Evolutionary conservation across 2,797 vertebrate species (phyloP).

Genomic region (Sarcophilus harrisii): DNA sequence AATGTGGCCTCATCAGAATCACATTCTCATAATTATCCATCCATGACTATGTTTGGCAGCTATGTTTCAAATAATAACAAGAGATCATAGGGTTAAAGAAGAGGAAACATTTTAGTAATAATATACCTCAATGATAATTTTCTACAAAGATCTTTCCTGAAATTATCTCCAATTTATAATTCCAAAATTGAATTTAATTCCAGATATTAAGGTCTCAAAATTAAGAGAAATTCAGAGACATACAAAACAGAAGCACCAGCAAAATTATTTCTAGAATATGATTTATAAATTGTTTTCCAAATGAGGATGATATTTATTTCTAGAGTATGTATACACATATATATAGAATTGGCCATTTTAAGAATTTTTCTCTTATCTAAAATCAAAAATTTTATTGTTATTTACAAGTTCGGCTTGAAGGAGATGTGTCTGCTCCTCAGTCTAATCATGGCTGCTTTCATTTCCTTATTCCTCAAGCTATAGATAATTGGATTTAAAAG

Average conservation of each 20-base stretch:
- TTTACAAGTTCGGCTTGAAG: not conserved
- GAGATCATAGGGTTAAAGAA: not conserved
- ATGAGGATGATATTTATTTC: not conserved
- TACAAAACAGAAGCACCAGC: not conserved
- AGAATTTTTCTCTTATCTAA: no score
- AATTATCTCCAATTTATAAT: not conserved
- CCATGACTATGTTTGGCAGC: no score
- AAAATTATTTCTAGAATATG: not conserved
- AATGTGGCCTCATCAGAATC: not conserved
- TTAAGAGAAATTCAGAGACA: not conserved
- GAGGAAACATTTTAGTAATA: not conserved
- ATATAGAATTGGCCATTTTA: not conserved
- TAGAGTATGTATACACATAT: not conserved
- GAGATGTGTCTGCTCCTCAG: not conserved
- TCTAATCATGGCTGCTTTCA: not conserved
- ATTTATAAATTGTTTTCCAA: not conserved
- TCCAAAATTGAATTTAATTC: not conserved
- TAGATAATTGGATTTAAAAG: slow-evolving; percentile 25
- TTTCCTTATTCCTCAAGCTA: slow-evolving; percentile 11
- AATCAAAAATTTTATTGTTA: not conserved
- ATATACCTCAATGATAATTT: not conserved
- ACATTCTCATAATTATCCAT: not conserved
- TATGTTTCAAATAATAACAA: not conserved
- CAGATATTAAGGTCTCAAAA: not conserved
- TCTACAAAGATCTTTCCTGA: not conserved